phyloP scores from a whole-genome alignment of 1,140 invertebrate genomes.

The Lethrus apterus region DNA sequence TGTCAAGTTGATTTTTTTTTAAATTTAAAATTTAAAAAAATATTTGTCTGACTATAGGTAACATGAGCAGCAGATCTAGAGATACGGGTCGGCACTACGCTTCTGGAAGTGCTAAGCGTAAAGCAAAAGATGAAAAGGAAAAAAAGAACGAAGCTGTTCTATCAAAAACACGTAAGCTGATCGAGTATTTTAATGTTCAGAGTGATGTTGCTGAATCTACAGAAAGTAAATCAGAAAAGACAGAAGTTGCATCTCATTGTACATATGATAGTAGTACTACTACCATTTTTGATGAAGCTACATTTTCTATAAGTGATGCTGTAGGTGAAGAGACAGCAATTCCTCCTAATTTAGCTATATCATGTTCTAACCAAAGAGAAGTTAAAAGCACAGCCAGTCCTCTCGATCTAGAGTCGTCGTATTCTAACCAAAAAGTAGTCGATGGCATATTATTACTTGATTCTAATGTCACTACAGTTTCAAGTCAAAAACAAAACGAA shows the following conservation, averaged over 20 bases:
- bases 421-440: too few species aligned
- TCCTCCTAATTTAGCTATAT: slow-evolving; percentile 1
- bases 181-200: too few species aligned
- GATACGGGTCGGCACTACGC: slow-evolving; percentile 10
- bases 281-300: slow-evolving; percentile 1
- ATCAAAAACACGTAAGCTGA: background rate
- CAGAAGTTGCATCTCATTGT: background rate
- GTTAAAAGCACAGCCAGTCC: too few species aligned
- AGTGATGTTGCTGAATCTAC: slow-evolving; percentile 10
- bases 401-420: too few species aligned
- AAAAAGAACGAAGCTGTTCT: background rate
- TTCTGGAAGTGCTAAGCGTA: slow-evolving; percentile 3
- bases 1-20: background rate
- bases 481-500: too few species aligned
- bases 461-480: too few species aligned
- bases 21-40: background rate
- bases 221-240: too few species aligned
- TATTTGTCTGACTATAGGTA: slow-evolving; percentile 5
- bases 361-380: slow-evolving; percentile 10
- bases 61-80: slow-evolving; percentile 11
- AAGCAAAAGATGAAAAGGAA: slow-evolving; percentile 1
- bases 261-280: slow-evolving; percentile 1
- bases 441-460: background rate
- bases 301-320: slow-evolving; percentile 6
- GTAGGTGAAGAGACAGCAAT: slow-evolving; percentile 10